These are phyloP conservation scores for Caenorhabditis becei DNA, from an alignment of 2,888 invertebrate genomes.

Conservation along the genomic window DNA sequence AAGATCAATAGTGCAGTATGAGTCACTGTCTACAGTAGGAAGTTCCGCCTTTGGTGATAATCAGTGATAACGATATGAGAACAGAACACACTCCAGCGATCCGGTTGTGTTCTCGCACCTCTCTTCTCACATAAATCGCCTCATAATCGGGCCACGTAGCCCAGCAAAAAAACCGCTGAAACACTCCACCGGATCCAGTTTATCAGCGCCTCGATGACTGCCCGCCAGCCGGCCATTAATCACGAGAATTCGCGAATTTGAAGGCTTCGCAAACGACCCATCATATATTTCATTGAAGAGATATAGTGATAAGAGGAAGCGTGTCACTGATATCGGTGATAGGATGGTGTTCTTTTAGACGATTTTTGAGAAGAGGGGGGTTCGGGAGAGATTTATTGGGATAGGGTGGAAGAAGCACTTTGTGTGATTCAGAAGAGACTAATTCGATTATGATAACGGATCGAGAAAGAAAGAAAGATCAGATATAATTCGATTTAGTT, in stretches of 20 bases:
- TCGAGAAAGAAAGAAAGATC: slow-evolving; percentile 33
- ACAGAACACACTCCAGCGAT: slow-evolving; percentile 24
- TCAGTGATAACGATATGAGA: slow-evolving; percentile 22
- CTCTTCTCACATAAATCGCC: neutral
- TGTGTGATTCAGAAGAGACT: slow-evolving; percentile 14
- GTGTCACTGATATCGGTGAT: slow-evolving; percentile 2
- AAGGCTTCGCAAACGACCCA: slow-evolving; percentile 25
- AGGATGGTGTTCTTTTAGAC: neutral
- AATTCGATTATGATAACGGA: slow-evolving; percentile 56
- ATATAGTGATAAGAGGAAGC: neutral
- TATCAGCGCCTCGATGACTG: slow-evolving; percentile 57
- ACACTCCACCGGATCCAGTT: slow-evolving; percentile 35
- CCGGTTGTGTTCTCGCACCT: slow-evolving; percentile 33
- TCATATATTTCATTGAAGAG: slow-evolving; percentile 38
- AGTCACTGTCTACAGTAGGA: neutral
- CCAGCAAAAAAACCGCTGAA: slow-evolving; percentile 30
- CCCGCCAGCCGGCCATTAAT: slow-evolving; percentile 38
- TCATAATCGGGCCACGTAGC: slow-evolving; percentile 17
- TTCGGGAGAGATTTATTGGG: slow-evolving; percentile 37
- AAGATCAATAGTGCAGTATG: slow-evolving; percentile 8
- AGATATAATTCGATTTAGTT: slow-evolving; percentile 47
- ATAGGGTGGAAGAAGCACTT: slow-evolving; percentile 23
- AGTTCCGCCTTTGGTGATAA: slow-evolving; percentile 21
- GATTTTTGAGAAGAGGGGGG: slow-evolving; percentile 24
- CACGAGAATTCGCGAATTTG: slow-evolving; percentile 54